Conservation (phyloP, 2,888 invertebrate genomes). For the Chydorus sphaericus region DNA sequence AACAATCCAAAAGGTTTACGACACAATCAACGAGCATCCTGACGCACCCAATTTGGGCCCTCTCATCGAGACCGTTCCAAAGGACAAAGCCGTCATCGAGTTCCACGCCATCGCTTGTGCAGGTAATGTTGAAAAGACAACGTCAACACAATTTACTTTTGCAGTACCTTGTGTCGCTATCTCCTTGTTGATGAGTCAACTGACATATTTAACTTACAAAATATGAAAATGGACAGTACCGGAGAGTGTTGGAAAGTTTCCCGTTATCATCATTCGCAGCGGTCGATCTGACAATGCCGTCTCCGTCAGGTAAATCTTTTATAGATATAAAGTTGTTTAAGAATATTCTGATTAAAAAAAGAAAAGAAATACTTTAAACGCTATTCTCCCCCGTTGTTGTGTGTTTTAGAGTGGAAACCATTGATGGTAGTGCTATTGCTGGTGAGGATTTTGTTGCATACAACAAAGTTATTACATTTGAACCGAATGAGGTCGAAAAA, state of each 20-base stretch:
- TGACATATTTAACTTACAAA: too few relatives aligned
- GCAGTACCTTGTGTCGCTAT: too few relatives aligned
- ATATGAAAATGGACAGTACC: constrained; percentile 25
- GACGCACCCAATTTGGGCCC: constrained; percentile 27
- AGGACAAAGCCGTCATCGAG: constrained; percentile 35
- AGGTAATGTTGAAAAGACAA: too few relatives aligned
- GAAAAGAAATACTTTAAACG: not conserved
- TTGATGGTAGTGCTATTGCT: constrained; percentile 41
- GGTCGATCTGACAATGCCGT: constrained; percentile 33
- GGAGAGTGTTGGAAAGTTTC: constrained; percentile 36
- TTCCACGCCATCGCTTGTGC: constrained; percentile 38
- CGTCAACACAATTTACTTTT: too few relatives aligned
- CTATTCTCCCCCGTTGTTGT: constrained; percentile 2
- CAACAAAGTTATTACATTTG: constrained; percentile 36
- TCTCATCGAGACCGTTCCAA: constrained; percentile 20
- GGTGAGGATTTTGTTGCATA: constrained; percentile 38
- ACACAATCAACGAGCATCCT: constrained; percentile 29
- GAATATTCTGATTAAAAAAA: not conserved
- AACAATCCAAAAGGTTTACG: constrained; percentile 32
- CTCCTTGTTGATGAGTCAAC: too few relatives aligned
- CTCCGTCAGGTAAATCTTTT: constrained; percentile 30
- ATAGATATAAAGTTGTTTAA: not conserved
- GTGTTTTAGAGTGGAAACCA: constrained; percentile 35
- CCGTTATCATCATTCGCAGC: constrained; percentile 31
- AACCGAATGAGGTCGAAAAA: constrained; percentile 34